phyloP scores from a whole-genome alignment of 1,140 invertebrate species.

The Episyrphus balteatus region DNA sequence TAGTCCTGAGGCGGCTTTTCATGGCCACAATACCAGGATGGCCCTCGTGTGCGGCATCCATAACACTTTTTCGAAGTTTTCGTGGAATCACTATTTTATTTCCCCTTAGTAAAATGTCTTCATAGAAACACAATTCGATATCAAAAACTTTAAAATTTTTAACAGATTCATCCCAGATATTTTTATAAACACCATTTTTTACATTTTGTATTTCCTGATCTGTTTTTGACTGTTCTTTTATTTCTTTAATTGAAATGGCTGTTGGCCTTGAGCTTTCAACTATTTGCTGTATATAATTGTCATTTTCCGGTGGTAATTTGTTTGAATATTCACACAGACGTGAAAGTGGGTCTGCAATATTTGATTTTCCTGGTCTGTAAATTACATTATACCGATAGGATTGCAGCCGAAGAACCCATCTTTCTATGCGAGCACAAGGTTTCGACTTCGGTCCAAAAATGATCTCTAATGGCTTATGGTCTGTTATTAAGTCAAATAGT shows the following conservation, averaged over 20 bases:
- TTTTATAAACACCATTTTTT: conserved; percentile 1
- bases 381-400: conserved; percentile 4
- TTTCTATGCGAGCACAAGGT: no score
- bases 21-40: conserved; percentile 43
- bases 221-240: neutral
- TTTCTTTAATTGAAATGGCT: conserved; percentile 6
- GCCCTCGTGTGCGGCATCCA: conserved; percentile 35
- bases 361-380: no score
- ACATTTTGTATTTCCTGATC: conserved; percentile 9
- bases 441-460: conserved; percentile 8
- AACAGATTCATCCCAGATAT: conserved; percentile 4
- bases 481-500: conserved; percentile 5
- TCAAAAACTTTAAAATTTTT: conserved; percentile 7
- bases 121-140: conserved; percentile 6
- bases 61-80: conserved; percentile 13
- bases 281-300: conserved; percentile 3
- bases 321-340: neutral
- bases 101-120: conserved; percentile 4
- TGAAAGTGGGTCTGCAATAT: no score
- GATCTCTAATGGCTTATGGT: conserved; percentile 9
- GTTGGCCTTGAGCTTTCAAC: neutral
- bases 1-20: conserved; percentile 40
- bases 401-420: conserved; percentile 8
- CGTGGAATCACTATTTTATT: conserved; percentile 21
- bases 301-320: neutral